Evolutionary conservation across 2,888 invertebrate species (phyloP).

Genomic region (Siphlonurus alternatus): DNA sequence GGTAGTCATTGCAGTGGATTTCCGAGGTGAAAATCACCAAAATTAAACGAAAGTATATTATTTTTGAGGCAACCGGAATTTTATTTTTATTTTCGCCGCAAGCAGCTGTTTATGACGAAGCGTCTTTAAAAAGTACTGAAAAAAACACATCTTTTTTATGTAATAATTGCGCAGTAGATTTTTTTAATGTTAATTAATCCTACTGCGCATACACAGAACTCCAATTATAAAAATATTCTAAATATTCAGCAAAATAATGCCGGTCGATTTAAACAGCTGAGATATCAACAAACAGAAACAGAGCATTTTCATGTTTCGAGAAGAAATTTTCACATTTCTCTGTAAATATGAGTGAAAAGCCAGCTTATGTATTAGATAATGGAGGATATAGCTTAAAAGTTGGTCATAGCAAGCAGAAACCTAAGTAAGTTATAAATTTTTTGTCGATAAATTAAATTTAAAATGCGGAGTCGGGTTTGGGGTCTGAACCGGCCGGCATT

Average conservation of each 20-base stretch:
- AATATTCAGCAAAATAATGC: no score
- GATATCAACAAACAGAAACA: background rate
- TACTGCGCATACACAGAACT: no score
- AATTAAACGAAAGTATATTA: background rate
- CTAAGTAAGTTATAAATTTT: constrained; percentile 45
- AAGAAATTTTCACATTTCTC: background rate
- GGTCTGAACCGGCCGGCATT: no score
- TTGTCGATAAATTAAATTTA: no score
- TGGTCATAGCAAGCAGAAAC: constrained; percentile 57
- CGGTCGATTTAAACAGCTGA: background rate
- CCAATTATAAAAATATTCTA: no score
- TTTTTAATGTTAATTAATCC: no score
- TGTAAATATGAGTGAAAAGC: background rate
- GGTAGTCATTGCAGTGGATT: constrained; percentile 23
- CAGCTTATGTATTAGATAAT: constrained; percentile 62
- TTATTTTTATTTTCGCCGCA: background rate
- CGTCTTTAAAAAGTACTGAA: background rate
- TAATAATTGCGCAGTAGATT: background rate
- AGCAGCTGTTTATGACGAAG: background rate
- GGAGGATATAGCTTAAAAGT: constrained; percentile 77
- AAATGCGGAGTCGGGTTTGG: no score
- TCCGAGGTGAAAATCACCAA: background rate
- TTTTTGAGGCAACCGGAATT: background rate
- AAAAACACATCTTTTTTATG: background rate
- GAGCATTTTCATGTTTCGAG: no score